A percentile compares a stretch with the other conserved stretches of the same genome.
These are phyloP conservation scores for Alectoris magna DNA, from an alignment of 2,797 vertebrate genomes.

Conservation along the genomic window DNA sequence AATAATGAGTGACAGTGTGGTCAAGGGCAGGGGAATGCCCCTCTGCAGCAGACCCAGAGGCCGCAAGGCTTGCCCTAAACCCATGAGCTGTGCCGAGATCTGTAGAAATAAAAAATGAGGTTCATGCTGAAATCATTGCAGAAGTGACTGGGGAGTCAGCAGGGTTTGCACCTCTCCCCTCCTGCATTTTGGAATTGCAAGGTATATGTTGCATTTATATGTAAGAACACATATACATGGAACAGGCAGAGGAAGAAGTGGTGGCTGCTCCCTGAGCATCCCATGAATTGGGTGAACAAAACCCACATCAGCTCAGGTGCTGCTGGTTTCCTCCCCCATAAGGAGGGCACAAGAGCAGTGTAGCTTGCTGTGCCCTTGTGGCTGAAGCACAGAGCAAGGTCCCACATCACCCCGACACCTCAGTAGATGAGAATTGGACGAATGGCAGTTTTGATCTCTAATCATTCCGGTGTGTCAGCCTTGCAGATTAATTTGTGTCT, in stretches of 20 bases:
- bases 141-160: not conserved
- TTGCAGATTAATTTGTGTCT: not conserved
- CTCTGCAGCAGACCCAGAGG: not conserved
- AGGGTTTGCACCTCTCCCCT: not conserved
- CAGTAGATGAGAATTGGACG: conserved; percentile 1
- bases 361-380: accelerated
- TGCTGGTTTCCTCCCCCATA: not conserved
- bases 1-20: not conserved
- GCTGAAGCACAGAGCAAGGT: not conserved
- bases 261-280: not conserved
- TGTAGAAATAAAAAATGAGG: not conserved
- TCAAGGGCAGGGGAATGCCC: not conserved
- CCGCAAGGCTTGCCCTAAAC: not conserved
- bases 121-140: not conserved
- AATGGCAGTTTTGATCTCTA: not conserved
- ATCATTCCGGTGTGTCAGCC: not conserved
- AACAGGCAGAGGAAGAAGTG: accelerated
- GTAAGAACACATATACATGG: not conserved
- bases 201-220: not conserved
- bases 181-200: not conserved
- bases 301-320: not conserved
- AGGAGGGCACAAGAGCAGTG: not conserved
- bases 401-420: not conserved
- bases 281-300: accelerated
- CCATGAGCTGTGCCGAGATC: not conserved